Percentiles rank a stretch among this genome's conserved stretches.
These are phyloP conservation scores for Tachina grossa DNA, from an alignment of 2,888 invertebrate species.

Conservation along the genomic window DNA sequence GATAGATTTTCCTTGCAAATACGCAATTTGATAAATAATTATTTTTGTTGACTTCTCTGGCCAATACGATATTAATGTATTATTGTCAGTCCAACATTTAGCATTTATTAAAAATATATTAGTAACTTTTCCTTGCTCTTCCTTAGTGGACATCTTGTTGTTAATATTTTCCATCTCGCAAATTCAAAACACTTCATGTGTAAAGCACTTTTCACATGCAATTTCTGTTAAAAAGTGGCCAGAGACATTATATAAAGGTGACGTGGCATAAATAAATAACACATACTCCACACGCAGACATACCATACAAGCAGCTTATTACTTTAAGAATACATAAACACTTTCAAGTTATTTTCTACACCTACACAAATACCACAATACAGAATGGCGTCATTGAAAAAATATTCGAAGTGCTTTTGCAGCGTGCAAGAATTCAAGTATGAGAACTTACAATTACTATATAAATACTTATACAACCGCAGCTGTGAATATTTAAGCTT, in stretches of 20 bases:
- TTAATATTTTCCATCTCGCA: constrained; percentile 4
- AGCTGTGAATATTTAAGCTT: not conserved
- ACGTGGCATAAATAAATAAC: constrained; percentile 75
- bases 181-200: constrained; percentile 72
- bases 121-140: constrained; percentile 2
- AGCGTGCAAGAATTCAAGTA: constrained; percentile 12
- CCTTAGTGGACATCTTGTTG: not conserved
- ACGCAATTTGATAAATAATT: constrained; percentile 17
- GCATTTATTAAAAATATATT: constrained; percentile 11
- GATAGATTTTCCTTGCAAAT: not conserved
- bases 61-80: constrained; percentile 23
- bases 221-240: constrained; percentile 80
- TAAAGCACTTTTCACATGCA: constrained; percentile 80
- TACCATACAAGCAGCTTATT: not conserved
- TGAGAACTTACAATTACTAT: constrained; percentile 28
- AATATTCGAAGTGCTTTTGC: constrained; percentile 26
- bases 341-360: constrained; percentile 7
- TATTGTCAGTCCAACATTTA: constrained; percentile 20
- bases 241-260: constrained; percentile 80
- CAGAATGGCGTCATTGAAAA: constrained; percentile 12
- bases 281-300: not conserved
- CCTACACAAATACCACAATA: constrained; percentile 14
- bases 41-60: constrained; percentile 23
- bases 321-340: not conserved
- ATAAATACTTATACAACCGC: not conserved